Percentiles rank a stretch among this genome's conserved stretches.
Evolutionary conservation across 2,113 vertebrate species (phyloP).

Genomic region (Pluvialis apricaria): DNA sequence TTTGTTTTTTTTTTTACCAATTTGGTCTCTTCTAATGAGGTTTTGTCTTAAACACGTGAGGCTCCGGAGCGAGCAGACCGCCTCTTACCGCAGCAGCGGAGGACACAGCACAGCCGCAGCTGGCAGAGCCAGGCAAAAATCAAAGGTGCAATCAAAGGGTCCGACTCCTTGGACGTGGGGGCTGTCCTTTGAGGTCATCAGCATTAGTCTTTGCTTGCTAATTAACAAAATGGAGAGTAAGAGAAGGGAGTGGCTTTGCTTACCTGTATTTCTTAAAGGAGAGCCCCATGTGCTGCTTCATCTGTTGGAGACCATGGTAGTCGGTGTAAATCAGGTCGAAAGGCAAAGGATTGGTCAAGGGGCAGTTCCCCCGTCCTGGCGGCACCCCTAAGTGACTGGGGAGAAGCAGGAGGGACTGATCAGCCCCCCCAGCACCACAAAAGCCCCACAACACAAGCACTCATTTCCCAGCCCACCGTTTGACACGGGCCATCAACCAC

Average conservation of each 20-base stretch:
- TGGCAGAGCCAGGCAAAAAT: background rate
- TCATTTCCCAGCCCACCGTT: background rate
- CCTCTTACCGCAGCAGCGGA: accelerated
- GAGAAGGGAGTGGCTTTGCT: conserved; percentile 40
- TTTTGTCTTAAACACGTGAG: background rate
- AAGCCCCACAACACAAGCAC: background rate
- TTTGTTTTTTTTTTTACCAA: background rate
- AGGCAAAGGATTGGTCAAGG: conserved; percentile 85
- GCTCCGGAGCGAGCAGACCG: accelerated
- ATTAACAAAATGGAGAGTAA: background rate
- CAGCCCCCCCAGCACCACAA: background rate
- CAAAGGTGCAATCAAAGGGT: background rate
- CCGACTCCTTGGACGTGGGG: background rate
- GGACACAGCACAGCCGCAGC: background rate
- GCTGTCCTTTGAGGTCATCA: background rate
- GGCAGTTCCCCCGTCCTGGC: conserved; percentile 93
- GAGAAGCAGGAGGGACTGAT: conserved; percentile 45
- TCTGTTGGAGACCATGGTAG: conserved; percentile 95
- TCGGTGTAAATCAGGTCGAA: conserved; percentile 98
- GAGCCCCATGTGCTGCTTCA: conserved; percentile 97
- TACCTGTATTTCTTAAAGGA: conserved; percentile 96
- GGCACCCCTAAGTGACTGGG: conserved; percentile 92
- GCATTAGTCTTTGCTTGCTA: background rate
- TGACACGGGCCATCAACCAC: background rate
- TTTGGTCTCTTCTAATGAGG: background rate